phyloP scores from a whole-genome alignment of 2,888 invertebrate genomes.

The Pseudococcus jackbeardsleyi region DNA sequence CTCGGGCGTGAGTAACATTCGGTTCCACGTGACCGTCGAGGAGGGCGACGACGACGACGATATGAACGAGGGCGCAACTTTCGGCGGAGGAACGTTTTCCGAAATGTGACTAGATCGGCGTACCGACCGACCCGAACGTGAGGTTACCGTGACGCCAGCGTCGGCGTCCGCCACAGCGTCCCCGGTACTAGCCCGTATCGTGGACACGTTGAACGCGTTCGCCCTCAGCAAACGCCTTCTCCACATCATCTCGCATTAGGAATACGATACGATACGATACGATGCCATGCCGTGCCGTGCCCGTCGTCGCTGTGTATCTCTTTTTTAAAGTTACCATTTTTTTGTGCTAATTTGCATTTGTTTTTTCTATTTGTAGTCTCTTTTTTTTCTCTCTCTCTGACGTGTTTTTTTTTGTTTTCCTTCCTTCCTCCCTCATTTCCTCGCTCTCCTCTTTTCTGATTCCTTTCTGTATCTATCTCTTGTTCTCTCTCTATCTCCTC shows the following conservation, averaged over 20 bases:
- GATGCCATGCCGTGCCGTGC: too few relatives aligned
- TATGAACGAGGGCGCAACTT: slow-evolving; percentile 85
- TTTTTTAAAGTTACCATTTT: slow-evolving; percentile 57
- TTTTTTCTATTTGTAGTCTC: slow-evolving; percentile 28
- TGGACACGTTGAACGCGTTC: slow-evolving; percentile 1
- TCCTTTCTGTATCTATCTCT: not conserved
- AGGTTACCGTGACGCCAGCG: too few relatives aligned
- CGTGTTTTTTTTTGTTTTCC: not conserved
- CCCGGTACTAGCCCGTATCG: not conserved
- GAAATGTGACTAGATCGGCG: slow-evolving; percentile 57
- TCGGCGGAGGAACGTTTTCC: slow-evolving; percentile 76
- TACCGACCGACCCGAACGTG: not conserved
- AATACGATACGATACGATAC: not conserved
- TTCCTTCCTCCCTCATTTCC: not conserved
- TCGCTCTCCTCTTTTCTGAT: not conserved
- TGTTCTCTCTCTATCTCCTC: not conserved
- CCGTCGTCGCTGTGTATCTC: slow-evolving; percentile 54
- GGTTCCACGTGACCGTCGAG: slow-evolving; percentile 81
- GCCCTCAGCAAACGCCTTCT: slow-evolving; percentile 42
- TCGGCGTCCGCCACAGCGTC: not conserved
- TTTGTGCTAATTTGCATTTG: slow-evolving; percentile 53
- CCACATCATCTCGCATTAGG: slow-evolving; percentile 25
- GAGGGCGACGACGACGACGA: slow-evolving; percentile 85
- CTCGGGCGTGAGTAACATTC: slow-evolving; percentile 68
- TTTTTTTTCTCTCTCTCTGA: not conserved